Conservation (phyloP, 2,113 vertebrate species). For the Crotalus viridis region DNA sequence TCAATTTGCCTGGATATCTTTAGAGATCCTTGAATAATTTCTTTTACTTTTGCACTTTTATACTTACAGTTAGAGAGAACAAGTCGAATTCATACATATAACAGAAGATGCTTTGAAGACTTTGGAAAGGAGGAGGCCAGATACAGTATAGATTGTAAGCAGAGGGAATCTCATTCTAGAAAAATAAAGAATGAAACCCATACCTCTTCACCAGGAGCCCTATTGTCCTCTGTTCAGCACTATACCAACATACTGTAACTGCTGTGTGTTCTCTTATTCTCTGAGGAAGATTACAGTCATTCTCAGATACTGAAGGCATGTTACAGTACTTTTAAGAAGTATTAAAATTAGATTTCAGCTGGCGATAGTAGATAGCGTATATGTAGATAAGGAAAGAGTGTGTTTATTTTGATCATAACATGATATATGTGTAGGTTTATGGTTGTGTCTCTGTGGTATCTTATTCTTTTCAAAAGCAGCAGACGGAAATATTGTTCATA, state of each 20-base stretch:
- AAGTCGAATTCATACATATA: conserved; percentile 14
- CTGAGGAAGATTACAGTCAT: not conserved
- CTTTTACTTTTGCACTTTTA: conserved; percentile 15
- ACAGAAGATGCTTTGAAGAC: conserved; percentile 28
- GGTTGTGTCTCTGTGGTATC: not conserved
- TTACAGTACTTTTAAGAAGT: not conserved
- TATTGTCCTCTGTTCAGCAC: conserved; percentile 4
- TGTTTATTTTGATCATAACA: not conserved
- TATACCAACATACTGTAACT: not conserved
- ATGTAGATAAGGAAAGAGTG: not conserved
- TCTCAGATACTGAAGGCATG: not conserved
- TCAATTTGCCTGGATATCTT: conserved; percentile 46
- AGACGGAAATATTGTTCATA: not conserved
- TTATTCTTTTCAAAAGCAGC: not conserved
- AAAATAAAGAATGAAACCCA: conserved; percentile 7
- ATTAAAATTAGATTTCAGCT: not conserved
- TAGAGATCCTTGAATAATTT: conserved; percentile 46
- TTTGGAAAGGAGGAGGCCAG: conserved; percentile 11
- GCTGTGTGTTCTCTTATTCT: not conserved
- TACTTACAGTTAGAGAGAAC: not conserved
- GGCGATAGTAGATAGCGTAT: not conserved
- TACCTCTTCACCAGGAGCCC: not conserved
- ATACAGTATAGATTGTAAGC: not conserved
- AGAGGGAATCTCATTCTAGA: not conserved
- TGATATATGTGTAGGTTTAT: not conserved